A percentile compares a stretch with the other conserved stretches of the same genome.
Evolutionary conservation across 2,113 vertebrate genomes (phyloP).

Genomic region (Alosa alosa): DNA sequence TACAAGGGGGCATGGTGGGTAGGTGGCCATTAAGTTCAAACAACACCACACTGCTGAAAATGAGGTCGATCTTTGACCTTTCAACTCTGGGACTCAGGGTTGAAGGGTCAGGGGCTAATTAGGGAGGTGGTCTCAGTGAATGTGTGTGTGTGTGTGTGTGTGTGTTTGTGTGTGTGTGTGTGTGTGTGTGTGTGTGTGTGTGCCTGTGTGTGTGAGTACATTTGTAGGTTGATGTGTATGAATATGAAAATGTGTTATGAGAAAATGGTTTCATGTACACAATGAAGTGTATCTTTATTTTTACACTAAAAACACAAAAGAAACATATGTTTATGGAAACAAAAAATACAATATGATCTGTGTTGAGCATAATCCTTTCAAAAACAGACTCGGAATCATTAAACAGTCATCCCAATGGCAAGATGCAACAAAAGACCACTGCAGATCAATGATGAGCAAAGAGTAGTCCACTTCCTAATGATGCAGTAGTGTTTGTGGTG

Average conservation of each 20-base stretch:
- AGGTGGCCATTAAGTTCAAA: not conserved
- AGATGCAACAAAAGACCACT: slow-evolving; percentile 13
- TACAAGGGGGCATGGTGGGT: not conserved
- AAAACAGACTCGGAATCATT: slow-evolving; percentile 10
- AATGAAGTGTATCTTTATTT: not conserved
- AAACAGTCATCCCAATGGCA: not conserved
- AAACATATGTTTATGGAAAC: not conserved
- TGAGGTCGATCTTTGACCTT: not conserved
- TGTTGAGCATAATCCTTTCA: not conserved
- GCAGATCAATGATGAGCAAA: not conserved
- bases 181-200: too few relatives aligned
- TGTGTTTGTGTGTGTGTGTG: not conserved
- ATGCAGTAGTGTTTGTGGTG: not conserved
- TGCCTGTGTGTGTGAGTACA: too few relatives aligned
- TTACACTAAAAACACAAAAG: not conserved
- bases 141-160: not conserved
- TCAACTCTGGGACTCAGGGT: not conserved
- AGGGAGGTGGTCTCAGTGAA: not conserved
- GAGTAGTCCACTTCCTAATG: not conserved
- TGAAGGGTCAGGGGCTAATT: not conserved
- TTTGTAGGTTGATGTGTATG: not conserved
- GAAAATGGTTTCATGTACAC: not conserved
- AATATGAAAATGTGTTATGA: not conserved
- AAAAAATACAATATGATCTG: not conserved
- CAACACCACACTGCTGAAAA: not conserved